Base-by-base conservation (phyloP, 2,113 vertebrate genomes). In the Aleadryas rufinucha region DNA sequence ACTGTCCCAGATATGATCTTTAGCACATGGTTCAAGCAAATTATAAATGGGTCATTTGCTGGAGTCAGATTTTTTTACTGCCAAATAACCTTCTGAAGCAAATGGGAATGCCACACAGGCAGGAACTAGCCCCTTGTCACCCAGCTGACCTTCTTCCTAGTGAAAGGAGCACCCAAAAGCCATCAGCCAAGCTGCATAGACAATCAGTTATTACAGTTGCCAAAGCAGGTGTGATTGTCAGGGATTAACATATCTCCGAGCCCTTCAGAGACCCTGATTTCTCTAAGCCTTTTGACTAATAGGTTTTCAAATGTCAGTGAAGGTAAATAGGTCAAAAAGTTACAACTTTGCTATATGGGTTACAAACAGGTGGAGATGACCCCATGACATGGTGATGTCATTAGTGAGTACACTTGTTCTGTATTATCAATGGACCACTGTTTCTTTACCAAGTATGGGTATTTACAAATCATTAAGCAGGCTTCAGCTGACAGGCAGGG, bases 191-290 rank as follows among this genome's bases (percentile, higher is more conserved):
- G 97, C 98, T 98, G 98, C 98, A 98, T 98, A 98, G 98, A 98
- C 98, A 98, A 98, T 98, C 98, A 98, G 98, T 98, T 98, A 98
- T 98, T 98, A 98, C 98, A 98, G 98, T 98, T 98, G 98, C 98
- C 98, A 98, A 97, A 98, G 98, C 98, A 98, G 98, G 98, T 98
- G 98, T 98, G 98, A 98, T 98, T 98, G 97, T 97, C 95, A 97
- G 97, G 98, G 98, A 98, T 98, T 98, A 98, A 98, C 97, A 97
- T 98, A 98, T 98, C 97, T 97, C 95, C 96, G 93, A 95, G 98
- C 98, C 96, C 96, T 97, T 97, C 97, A 96, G 96, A 98, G 96
- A 93, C 97, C 95, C 97, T 96, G 86, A 97, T 97, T 97, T 92
- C 94, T 96, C 84, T 96, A 92, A 96, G 94, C 97, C 96, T 97